Evolutionary conservation across 2,797 vertebrate species (phyloP), one percentile per base, ranked within the genome.

Genomic region (Spondyliosoma cantharus): DNA sequence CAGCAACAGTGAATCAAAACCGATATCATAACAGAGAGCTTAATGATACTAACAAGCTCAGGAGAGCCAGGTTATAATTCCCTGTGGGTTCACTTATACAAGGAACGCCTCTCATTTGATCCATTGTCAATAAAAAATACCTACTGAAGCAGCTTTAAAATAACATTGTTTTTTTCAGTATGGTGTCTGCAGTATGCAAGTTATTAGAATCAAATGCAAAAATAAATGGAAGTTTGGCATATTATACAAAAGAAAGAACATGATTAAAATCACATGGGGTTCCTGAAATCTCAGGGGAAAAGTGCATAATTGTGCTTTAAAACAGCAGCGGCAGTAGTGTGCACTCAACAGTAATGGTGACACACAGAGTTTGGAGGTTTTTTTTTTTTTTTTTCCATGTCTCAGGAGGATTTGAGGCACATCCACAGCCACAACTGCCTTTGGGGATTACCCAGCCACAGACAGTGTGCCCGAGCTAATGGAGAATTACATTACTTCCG

Each of bases 401-500:
- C 69, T 83, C 76, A 43, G 32, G 75, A 87, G 84, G 76, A 87
- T 91, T 84, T 80, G 37, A 79, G 74, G 78, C 76, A 73, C 67
- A 75, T 83, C 81, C 72, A 60, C 70, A 82, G 58, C 56, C 9
- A 4, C 74, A 71, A 75, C 52, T 48, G 76, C 71, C 86, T 63
- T 37, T 19, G 0, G 84, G 87, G 89, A 85, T 84, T 77, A 82
- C 70, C 60, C 52, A 19, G 83, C 69, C 78, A 58, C 60, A 82
- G 82, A 81, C 73, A 87, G 53, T 68, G 69, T 80, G 77, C 58
- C 53, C 9, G 12, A 45, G 77, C 80, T 93, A 91, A 93, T 91
- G 87, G 89, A 90, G 89, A 81, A 80, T 77, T 69, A 77, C 74
- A 83, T 92, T 91, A 87, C 82, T 91, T 90, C 86, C 46, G 4